These are phyloP conservation scores for Erebia epiphron DNA, from an alignment of 2,888 invertebrate species.

Conservation along the genomic window DNA sequence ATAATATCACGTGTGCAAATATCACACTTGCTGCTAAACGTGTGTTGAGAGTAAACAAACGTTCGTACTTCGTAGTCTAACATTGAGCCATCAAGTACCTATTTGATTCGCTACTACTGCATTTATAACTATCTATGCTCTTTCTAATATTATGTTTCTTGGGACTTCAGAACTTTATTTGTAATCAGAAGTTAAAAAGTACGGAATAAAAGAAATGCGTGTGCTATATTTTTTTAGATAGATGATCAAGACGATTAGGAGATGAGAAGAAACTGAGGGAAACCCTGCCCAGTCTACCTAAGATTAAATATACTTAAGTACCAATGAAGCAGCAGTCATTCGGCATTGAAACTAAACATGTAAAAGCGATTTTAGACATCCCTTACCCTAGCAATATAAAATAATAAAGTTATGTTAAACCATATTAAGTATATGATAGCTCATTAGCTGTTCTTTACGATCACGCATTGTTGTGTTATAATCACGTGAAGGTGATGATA, in stretches of 20 bases:
- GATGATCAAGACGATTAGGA: too few relatives aligned
- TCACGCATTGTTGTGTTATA: constrained; percentile 53
- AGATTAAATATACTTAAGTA: too few relatives aligned
- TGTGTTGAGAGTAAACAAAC: constrained; percentile 38
- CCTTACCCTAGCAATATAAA: neutral
- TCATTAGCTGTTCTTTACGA: constrained; percentile 30
- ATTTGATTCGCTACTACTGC: neutral
- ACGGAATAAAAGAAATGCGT: too few relatives aligned
- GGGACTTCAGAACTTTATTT: too few relatives aligned
- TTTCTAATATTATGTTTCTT: too few relatives aligned
- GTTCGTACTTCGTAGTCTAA: constrained; percentile 12
- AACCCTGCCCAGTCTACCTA: too few relatives aligned
- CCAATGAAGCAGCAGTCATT: too few relatives aligned
- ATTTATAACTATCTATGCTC: neutral
- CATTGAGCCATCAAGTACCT: constrained; percentile 1
- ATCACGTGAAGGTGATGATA: constrained; percentile 37
- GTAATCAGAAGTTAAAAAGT: too few relatives aligned
- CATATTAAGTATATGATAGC: neutral
- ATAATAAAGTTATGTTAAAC: constrained; percentile 2
- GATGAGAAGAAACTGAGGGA: too few relatives aligned
- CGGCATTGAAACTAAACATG: too few relatives aligned
- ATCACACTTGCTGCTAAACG: constrained; percentile 36
- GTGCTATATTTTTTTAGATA: too few relatives aligned
- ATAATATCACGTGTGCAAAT: constrained; percentile 46
- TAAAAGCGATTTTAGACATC: too few relatives aligned